Base-by-base conservation (phyloP, 2,888 invertebrate genomes). In the Lysandra bellargus region DNA sequence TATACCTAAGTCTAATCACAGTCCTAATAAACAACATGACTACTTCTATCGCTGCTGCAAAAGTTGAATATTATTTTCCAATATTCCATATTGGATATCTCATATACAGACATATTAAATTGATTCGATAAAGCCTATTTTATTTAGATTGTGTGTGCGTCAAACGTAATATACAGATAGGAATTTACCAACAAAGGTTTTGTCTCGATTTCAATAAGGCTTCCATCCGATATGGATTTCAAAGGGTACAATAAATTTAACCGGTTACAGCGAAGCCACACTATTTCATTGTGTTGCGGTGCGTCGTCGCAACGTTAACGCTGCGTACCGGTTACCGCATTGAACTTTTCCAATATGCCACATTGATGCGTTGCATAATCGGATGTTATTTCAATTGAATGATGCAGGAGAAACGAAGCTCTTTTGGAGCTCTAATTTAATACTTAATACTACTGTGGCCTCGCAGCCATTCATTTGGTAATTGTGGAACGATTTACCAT, bases 131-230 rank as follows among this genome's bases (percentile, higher is more conserved):
- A 64, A 23, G 30, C 12, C 23, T 30, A 64, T 30, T 9, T 64
- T 30, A 30, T 64, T 30, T 64, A 64, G 30, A 64, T 64, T 64
- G 12, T 3, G 30, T 30, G 30, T 64, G 30, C 64, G 30, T 64
- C 30, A 64, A 64, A 64, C 64, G 64, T 30, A 7, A 30, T 64
- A 64, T 64, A 64, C 64, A 64, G 30, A 64, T 64, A 64, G 64
- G 64, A 64, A 30, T 64, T 64, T 64, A 30, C 64, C 30, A 64
- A 64, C 64, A 64, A 64, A 30, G 12, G 64, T 64, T 64, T 30
- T 64, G 30, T 64, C 64, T 9, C 12, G 12, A 64, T 64, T 64
- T 64, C 64, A 64, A 64, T 64, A 30, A 64, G 9, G 30, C 64
- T 30, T 30, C 30, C 30, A 64, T 64, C 23, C 1, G 1, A 64